Conservation (phyloP, 2,888 invertebrate genomes). For the Acanthosepion esculentum region DNA sequence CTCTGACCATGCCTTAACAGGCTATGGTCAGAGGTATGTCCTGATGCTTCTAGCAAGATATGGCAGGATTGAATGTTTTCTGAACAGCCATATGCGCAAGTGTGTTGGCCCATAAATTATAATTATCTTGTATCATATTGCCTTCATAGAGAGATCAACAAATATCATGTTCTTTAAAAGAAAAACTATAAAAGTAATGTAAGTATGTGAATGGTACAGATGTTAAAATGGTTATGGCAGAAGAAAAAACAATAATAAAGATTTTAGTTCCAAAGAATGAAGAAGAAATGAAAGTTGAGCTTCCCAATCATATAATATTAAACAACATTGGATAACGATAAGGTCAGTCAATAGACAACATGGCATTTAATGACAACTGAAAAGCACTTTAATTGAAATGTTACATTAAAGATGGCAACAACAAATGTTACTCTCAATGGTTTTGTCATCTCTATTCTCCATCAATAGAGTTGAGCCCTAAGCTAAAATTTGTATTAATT, state of each 20-base stretch:
- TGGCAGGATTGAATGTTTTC: no score
- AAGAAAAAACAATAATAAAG: not conserved
- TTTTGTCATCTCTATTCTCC: not conserved
- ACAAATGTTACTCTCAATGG: not conserved
- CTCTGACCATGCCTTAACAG: no score
- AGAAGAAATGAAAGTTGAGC: not conserved
- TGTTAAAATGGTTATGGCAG: not conserved
- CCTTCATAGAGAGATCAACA: no score
- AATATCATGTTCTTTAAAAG: no score
- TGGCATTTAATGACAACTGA: not conserved
- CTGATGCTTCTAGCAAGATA: no score
- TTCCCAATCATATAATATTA: not conserved
- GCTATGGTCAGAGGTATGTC: no score
- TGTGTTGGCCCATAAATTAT: no score
- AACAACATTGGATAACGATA: not conserved
- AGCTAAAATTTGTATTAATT: constrained; percentile 20
- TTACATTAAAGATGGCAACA: not conserved
- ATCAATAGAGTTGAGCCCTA: not conserved
- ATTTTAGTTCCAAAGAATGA: not conserved
- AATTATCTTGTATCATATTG: no score
- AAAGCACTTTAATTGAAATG: not conserved
- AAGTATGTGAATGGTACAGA: no score
- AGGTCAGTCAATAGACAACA: not conserved
- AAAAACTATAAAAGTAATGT: no score
- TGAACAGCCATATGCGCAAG: no score